Evolutionary conservation across 2,113 vertebrate species (phyloP).

Genomic region (Spilogale gracilis): DNA sequence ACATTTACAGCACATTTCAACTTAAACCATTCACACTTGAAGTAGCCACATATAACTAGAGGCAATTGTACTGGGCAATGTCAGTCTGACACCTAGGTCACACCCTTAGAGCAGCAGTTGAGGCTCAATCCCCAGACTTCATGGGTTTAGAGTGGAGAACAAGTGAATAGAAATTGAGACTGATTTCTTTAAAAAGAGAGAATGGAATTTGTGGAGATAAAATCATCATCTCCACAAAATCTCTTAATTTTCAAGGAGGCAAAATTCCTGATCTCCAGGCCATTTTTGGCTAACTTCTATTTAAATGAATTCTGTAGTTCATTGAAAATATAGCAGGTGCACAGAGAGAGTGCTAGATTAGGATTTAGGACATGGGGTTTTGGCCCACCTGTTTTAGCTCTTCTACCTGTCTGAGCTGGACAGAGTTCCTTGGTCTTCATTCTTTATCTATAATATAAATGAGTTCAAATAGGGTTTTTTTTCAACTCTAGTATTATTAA

Average conservation of each 20-base stretch:
- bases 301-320: slow-evolving; percentile 2
- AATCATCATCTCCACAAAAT: background rate
- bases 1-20: background rate
- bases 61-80: background rate
- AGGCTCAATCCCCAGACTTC: background rate
- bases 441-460: background rate
- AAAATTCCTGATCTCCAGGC: background rate
- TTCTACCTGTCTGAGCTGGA: background rate
- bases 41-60: background rate
- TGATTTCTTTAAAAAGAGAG: background rate
- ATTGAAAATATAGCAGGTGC: background rate
- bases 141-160: background rate
- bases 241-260: background rate
- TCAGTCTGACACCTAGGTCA: background rate
- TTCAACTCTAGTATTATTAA: background rate
- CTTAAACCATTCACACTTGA: background rate
- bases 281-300: background rate
- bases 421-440: background rate
- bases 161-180: background rate
- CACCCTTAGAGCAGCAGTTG: background rate
- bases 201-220: background rate
- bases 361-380: background rate
- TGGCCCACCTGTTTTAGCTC: background rate
- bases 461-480: background rate
- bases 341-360: background rate